These are phyloP conservation scores for Dromiciops gliroides DNA, from an alignment of 2,113 vertebrate species.

Conservation along the genomic window DNA sequence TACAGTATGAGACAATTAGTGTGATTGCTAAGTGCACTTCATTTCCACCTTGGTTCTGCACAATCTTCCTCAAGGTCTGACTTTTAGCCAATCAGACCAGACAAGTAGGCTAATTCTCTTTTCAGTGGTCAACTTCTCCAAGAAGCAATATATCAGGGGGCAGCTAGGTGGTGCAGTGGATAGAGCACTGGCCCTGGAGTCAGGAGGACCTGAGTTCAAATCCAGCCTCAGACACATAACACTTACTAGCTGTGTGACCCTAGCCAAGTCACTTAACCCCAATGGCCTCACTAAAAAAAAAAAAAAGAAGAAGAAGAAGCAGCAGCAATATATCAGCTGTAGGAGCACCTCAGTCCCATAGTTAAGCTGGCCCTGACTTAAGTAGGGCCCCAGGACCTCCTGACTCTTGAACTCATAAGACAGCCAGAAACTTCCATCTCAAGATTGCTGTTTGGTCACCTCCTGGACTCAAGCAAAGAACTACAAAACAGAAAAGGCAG, in stretches of 20 bases:
- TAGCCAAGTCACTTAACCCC: too few species aligned
- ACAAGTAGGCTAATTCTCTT: neutral
- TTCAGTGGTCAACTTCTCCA: neutral
- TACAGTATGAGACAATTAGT: neutral
- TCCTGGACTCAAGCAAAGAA: neutral
- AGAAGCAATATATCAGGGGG: too few species aligned
- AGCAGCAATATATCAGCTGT: too few species aligned
- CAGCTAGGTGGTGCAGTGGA: too few species aligned
- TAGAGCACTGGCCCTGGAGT: too few species aligned
- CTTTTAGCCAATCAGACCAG: neutral
- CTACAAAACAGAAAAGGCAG: neutral
- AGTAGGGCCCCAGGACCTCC: neutral
- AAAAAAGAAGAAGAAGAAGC: too few species aligned
- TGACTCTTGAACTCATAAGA: neutral
- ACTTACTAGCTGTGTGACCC: too few species aligned
- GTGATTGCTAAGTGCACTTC: neutral
- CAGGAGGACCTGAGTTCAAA: too few species aligned
- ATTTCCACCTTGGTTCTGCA: neutral
- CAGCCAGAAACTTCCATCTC: too few species aligned
- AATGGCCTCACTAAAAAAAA: too few species aligned
- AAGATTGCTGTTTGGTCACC: neutral
- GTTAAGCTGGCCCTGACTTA: neutral
- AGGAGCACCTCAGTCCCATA: neutral
- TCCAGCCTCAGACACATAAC: too few species aligned
- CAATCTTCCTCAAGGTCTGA: neutral